These are phyloP conservation scores for Corythornis madagascariensis DNA, from an alignment of 2,113 vertebrate genomes.

Conservation along the genomic window DNA sequence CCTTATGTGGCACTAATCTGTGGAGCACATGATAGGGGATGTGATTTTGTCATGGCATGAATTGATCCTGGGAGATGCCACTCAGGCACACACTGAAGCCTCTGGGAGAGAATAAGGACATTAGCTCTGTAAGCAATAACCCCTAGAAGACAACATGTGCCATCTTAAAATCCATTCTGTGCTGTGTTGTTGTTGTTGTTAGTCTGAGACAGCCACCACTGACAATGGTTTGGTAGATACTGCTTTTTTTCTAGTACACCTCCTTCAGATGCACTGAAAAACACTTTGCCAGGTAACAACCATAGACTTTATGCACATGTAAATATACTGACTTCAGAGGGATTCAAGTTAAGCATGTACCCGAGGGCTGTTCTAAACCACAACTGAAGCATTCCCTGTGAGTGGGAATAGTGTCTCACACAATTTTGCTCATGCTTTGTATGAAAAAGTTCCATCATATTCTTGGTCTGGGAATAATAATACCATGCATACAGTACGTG, in stretches of 20 bases:
- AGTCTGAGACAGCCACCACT: neutral
- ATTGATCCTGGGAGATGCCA: neutral
- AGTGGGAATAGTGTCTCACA: neutral
- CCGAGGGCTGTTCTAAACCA: neutral
- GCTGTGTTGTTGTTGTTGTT: neutral
- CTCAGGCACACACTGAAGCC: neutral
- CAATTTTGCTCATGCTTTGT: neutral
- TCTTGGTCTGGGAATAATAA: neutral
- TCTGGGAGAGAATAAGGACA: neutral
- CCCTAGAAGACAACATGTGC: neutral
- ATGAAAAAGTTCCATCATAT: neutral
- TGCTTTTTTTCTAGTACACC: neutral
- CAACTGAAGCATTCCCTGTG: neutral
- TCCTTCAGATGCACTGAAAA: neutral
- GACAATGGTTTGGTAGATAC: neutral
- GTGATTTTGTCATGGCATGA: neutral
- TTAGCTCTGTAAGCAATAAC: neutral
- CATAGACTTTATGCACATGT: neutral
- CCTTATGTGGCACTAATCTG: neutral
- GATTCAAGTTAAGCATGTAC: neutral
- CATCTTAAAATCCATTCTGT: neutral
- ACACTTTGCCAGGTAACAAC: neutral
- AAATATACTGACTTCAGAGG: neutral
- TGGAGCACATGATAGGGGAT: accelerated
- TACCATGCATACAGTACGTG: neutral